A percentile compares a stretch with the other conserved stretches of the same genome.
Evolutionary conservation across 2,797 vertebrate genomes (phyloP).

Genomic region (Notamacropus eugenii): DNA sequence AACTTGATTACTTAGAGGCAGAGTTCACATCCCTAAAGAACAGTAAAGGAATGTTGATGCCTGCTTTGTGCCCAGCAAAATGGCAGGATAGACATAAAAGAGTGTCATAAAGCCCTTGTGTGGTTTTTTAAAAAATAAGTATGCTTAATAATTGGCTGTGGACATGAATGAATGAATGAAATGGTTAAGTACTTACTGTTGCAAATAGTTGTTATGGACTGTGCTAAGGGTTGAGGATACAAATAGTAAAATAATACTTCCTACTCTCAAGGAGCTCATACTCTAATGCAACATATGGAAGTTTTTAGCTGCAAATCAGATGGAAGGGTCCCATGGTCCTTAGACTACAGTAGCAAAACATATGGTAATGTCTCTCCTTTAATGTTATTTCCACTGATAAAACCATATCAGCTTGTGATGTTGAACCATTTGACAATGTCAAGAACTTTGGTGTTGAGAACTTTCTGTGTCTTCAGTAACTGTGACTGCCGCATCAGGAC

Average conservation of each 20-base stretch:
- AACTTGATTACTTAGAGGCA: neutral
- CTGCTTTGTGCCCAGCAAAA: neutral
- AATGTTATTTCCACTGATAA: neutral
- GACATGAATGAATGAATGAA: neutral
- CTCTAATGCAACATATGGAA: neutral
- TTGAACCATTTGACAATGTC: neutral
- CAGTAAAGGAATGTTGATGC: neutral
- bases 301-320: neutral
- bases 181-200: neutral
- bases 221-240: neutral
- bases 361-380: neutral
- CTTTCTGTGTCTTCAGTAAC: neutral
- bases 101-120: neutral
- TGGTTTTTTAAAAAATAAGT: neutral
- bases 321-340: neutral
- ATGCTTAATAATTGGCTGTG: neutral
- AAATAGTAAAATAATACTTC: neutral
- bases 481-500: neutral
- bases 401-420: neutral
- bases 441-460: neutral
- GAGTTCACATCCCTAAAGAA: neutral
- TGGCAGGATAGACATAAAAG: neutral
- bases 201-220: neutral
- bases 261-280: neutral
- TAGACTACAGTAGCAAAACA: neutral